Evolutionary conservation across 2,113 vertebrate genomes (phyloP).

Genomic region (Heterocephalus glaber): DNA sequence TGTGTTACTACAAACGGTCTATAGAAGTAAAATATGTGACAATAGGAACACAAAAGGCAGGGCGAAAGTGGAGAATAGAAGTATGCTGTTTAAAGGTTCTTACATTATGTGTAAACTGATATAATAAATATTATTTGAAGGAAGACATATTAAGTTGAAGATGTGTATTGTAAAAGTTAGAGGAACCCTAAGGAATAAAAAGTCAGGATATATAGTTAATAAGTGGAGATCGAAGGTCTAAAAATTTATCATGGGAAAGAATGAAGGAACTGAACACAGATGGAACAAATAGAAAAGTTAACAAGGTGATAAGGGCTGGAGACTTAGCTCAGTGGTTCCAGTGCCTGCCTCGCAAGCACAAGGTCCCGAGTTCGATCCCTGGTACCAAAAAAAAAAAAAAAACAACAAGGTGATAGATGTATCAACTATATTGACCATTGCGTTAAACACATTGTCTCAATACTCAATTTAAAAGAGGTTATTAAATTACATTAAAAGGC

Average conservation of each 20-base stretch:
- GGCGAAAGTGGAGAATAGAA: background rate
- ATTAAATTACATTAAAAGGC: background rate
- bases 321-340: too few relatives aligned
- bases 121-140: background rate
- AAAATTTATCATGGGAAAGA: background rate
- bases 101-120: background rate
- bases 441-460: background rate
- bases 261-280: conserved; percentile 17
- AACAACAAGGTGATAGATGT: background rate
- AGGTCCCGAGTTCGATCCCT: too few relatives aligned
- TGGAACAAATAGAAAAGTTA: conserved; percentile 29
- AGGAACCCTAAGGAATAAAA: background rate
- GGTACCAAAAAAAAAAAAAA: too few relatives aligned
- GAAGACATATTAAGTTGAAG: background rate
- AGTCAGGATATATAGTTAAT: background rate
- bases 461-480: conserved; percentile 4
- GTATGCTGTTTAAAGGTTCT: background rate
- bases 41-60: background rate
- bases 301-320: background rate
- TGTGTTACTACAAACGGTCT: background rate
- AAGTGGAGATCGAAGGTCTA: background rate
- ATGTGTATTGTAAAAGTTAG: background rate
- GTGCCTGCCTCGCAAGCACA: too few relatives aligned
- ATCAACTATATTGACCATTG: background rate
- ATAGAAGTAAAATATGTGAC: background rate